These are phyloP conservation scores for Pagrus major DNA, from an alignment of 2,113 vertebrate genomes.

Conservation along the genomic window DNA sequence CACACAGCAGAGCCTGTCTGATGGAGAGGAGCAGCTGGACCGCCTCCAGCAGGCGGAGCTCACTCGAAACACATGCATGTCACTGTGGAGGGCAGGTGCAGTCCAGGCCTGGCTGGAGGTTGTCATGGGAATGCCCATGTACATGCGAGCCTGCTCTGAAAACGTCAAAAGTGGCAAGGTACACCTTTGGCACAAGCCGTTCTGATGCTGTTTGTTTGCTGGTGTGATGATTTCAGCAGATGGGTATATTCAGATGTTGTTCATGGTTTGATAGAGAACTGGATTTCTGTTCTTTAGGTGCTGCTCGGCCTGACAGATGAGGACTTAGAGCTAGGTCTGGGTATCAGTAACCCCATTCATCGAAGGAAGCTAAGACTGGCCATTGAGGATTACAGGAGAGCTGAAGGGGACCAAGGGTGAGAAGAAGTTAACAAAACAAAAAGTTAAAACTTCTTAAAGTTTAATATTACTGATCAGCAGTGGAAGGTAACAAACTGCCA, in stretches of 20 bases:
- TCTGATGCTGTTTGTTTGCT: background rate
- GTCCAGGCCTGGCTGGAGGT: conserved; percentile 93
- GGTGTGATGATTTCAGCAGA: background rate
- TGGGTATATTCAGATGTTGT: background rate
- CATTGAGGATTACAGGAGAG: conserved; percentile 90
- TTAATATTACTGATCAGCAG: background rate
- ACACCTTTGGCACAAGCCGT: conserved; percentile 35
- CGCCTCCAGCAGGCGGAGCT: conserved; percentile 89
- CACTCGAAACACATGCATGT: conserved; percentile 88
- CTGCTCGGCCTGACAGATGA: conserved; percentile 89
- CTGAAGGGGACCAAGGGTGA: conserved; percentile 87
- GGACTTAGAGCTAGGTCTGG: conserved; percentile 88
- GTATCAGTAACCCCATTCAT: conserved; percentile 87
- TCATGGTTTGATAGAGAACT: conserved; percentile 13
- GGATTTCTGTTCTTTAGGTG: conserved; percentile 79
- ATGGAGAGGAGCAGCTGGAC: conserved; percentile 89
- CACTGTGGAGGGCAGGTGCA: conserved; percentile 88
- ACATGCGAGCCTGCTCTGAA: conserved; percentile 86
- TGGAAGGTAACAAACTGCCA: background rate
- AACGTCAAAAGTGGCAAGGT: conserved; percentile 93
- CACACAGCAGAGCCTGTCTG: conserved; percentile 86
- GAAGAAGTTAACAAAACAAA: conserved; percentile 23
- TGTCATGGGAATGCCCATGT: conserved; percentile 93
- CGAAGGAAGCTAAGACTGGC: conserved; percentile 89
- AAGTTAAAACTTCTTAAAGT: background rate